Conservation (phyloP, 2,113 vertebrate genomes). For the Arenaria interpres region DNA sequence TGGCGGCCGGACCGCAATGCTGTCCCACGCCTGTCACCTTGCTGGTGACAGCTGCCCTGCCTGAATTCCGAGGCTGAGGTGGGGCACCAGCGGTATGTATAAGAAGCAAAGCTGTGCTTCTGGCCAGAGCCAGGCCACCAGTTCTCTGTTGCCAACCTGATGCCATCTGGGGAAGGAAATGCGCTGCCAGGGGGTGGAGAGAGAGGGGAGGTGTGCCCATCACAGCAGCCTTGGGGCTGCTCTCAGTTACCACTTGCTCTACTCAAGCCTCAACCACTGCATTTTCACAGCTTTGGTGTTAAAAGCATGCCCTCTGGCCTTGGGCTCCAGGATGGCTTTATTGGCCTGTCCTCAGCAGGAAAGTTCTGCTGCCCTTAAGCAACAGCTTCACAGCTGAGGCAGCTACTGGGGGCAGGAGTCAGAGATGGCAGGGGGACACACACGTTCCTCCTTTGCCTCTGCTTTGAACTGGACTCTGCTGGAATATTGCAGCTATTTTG, state of each 20-base stretch:
- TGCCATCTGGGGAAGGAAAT: not conserved
- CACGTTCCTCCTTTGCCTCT: not conserved
- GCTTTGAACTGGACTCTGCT: not conserved
- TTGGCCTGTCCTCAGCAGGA: not conserved
- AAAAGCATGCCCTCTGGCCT: not conserved
- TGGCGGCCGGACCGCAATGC: not conserved
- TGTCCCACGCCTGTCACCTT: not conserved
- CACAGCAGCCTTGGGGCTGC: not conserved
- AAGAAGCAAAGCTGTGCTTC: not conserved
- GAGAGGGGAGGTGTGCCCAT: not conserved
- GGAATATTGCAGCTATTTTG: not conserved
- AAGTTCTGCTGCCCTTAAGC: not conserved
- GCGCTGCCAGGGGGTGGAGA: not conserved
- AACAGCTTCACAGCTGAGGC: not conserved
- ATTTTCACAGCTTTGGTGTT: not conserved
- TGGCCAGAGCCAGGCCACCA: fast-evolving
- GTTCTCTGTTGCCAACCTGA: not conserved
- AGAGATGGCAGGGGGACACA: not conserved
- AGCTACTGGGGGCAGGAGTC: not conserved
- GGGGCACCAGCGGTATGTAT: fast-evolving
- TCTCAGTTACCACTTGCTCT: not conserved
- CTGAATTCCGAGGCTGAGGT: too few relatives aligned
- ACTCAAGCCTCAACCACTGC: not conserved
- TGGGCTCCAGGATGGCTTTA: not conserved
- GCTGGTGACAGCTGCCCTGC: not conserved